A percentile compares a stretch with the other conserved stretches of the same genome.
Conservation (phyloP, 1,140 invertebrate genomes). For the Drosophila equinoxialis region DNA sequence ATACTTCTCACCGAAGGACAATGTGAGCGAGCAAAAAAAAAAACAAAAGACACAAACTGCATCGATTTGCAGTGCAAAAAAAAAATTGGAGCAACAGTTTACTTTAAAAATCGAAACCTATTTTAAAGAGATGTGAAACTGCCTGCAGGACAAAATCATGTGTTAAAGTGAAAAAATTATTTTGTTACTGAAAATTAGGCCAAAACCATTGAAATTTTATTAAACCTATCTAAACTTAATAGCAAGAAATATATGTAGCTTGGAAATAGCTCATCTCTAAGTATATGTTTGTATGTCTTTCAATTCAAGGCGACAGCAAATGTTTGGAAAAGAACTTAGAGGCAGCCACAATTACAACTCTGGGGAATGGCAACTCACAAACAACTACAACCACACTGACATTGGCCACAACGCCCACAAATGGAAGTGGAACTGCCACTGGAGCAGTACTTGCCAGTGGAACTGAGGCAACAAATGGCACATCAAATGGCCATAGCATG, state of each 20-base stretch:
- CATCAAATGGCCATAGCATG: constrained; percentile 38
- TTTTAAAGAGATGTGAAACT: no score
- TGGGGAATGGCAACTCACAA: constrained; percentile 72
- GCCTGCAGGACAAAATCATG: no score
- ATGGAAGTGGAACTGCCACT: constrained; percentile 7
- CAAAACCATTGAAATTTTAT: no score
- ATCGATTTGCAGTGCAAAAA: constrained; percentile 24
- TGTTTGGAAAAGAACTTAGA: constrained; percentile 81
- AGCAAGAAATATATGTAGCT: neutral
- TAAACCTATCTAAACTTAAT: no score
- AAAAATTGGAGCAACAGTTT: constrained; percentile 7
- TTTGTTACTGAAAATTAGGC: no score
- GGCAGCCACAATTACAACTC: constrained; percentile 63
- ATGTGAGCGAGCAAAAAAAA: constrained; percentile 19
- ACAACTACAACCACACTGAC: constrained; percentile 70
- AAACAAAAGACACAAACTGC: neutral
- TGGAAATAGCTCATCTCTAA: constrained; percentile 22
- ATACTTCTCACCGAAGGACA: constrained; percentile 1
- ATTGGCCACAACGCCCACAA: constrained; percentile 45
- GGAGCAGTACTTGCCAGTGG: neutral
- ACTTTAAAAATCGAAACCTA: neutral
- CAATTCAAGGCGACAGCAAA: constrained; percentile 70
- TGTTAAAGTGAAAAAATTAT: no score
- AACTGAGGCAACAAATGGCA: constrained; percentile 23
- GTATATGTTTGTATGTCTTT: constrained; percentile 12